Percentiles rank a stretch among this genome's conserved stretches.
Evolutionary conservation across 2,888 invertebrate genomes (phyloP).

Genomic region (Hybos culiciformis): DNA sequence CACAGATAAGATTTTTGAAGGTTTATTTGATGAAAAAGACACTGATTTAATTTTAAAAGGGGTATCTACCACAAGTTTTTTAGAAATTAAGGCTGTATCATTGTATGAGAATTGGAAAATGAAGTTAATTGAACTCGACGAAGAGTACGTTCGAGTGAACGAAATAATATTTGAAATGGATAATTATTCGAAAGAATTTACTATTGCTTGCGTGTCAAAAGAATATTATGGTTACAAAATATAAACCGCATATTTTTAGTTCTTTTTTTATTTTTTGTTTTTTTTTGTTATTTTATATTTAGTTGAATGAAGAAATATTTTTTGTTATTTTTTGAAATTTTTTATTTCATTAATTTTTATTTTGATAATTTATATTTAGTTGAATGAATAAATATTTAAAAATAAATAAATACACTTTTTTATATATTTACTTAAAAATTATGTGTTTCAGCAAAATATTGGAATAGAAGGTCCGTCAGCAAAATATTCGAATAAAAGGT

Average conservation of each 20-base stretch:
- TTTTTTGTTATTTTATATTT: not conserved
- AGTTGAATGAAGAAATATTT: not conserved
- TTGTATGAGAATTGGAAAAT: constrained; percentile 1
- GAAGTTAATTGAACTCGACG: not conserved
- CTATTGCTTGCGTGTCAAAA: not conserved
- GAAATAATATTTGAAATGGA: constrained; percentile 1
- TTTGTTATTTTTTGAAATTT: not conserved
- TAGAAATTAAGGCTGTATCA: constrained; percentile 1
- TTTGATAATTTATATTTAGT: not conserved
- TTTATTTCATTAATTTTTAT: not conserved
- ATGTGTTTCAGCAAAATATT: no score
- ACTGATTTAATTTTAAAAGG: not conserved
- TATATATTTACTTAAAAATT: not conserved
- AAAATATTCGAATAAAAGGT: not conserved
- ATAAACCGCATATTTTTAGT: not conserved
- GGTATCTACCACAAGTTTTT: not conserved
- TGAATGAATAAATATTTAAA: not conserved
- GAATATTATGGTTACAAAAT: not conserved
- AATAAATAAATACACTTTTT: not conserved
- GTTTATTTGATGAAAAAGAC: not conserved
- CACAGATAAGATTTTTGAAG: not conserved
- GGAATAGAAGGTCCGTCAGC: no score
- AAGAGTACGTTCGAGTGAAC: not conserved
- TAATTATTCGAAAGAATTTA: constrained; percentile 1
- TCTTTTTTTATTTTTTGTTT: not conserved